These are phyloP conservation scores for Enteromius unitaeniatus DNA, from an alignment of 2,797 vertebrate species.

Conservation along the genomic window DNA sequence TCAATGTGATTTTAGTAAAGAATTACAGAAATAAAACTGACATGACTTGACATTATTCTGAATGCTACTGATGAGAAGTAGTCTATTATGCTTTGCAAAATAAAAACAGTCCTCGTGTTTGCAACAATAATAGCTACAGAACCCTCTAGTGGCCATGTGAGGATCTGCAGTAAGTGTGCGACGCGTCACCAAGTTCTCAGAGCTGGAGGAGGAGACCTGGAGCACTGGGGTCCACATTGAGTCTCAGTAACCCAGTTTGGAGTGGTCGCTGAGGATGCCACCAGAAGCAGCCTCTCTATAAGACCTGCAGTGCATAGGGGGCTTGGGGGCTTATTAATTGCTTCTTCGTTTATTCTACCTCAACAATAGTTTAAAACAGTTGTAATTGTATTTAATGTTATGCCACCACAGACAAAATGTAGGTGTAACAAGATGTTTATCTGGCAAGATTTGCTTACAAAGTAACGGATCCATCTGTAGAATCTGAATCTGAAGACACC, in stretches of 20 bases:
- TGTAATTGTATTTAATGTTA: not conserved
- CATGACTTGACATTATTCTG: not conserved
- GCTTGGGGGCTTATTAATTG: not conserved
- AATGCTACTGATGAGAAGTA: not conserved
- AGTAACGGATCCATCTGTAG: not conserved
- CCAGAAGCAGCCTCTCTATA: conserved; percentile 59
- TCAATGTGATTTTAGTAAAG: not conserved
- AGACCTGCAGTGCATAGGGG: conserved; percentile 41
- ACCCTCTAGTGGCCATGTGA: conserved; percentile 66
- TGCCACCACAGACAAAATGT: not conserved
- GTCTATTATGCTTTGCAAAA: not conserved
- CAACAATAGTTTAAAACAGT: not conserved
- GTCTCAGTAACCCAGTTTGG: conserved; percentile 62
- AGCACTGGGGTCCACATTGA: conserved; percentile 65
- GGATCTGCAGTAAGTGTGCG: conserved; percentile 57
- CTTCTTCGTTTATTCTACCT: conserved; percentile 30
- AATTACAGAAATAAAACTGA: not conserved
- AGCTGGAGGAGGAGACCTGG: conserved; percentile 75
- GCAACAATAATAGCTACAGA: conserved; percentile 19
- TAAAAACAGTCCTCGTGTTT: not conserved
- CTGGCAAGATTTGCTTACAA: not conserved
- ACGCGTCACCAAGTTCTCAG: conserved; percentile 63
- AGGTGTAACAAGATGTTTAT: not conserved
- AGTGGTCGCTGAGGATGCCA: conserved; percentile 68
- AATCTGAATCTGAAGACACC: not conserved